phyloP scores from a whole-genome alignment of 2,797 vertebrate genomes.

The Threskiornis aethiopicus region DNA sequence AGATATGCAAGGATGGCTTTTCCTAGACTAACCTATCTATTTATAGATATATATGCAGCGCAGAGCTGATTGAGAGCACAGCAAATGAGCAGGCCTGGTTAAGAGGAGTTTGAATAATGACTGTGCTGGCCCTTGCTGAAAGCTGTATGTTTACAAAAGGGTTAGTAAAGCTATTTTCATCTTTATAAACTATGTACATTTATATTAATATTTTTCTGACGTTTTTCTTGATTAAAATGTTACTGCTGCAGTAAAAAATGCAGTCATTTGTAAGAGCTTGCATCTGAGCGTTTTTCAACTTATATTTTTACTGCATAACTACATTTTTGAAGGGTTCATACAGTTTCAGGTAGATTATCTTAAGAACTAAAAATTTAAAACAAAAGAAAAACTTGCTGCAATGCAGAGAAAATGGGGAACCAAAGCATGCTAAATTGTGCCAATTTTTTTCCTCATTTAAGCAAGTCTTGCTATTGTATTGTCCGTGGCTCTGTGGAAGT shows the following conservation, averaged over 20 bases:
- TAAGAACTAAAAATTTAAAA: not conserved
- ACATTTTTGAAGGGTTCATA: not conserved
- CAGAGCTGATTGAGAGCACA: conserved; percentile 22
- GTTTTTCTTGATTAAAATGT: conserved; percentile 62
- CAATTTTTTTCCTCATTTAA: not conserved
- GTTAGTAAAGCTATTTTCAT: conserved; percentile 73
- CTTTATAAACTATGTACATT: conserved; percentile 70
- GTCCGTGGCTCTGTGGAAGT: not conserved
- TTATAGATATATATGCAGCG: not conserved
- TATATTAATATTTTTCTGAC: conserved; percentile 69
- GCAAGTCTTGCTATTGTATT: not conserved
- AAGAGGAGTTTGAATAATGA: conserved; percentile 65
- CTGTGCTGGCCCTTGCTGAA: conserved; percentile 62
- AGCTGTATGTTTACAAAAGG: conserved; percentile 73
- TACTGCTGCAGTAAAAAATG: conserved; percentile 38
- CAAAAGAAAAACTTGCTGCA: not conserved
- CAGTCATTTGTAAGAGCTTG: conserved; percentile 6
- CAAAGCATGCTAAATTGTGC: not conserved
- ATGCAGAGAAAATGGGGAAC: not conserved
- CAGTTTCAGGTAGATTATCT: not conserved
- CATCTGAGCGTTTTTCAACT: not conserved
- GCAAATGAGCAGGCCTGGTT: conserved; percentile 44
- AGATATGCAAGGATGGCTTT: not conserved
- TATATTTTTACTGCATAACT: not conserved
- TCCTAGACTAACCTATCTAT: conserved; percentile 15